These are phyloP conservation scores for Lithodes maja DNA, from an alignment of 2,888 invertebrate genomes.

Conservation along the genomic window DNA sequence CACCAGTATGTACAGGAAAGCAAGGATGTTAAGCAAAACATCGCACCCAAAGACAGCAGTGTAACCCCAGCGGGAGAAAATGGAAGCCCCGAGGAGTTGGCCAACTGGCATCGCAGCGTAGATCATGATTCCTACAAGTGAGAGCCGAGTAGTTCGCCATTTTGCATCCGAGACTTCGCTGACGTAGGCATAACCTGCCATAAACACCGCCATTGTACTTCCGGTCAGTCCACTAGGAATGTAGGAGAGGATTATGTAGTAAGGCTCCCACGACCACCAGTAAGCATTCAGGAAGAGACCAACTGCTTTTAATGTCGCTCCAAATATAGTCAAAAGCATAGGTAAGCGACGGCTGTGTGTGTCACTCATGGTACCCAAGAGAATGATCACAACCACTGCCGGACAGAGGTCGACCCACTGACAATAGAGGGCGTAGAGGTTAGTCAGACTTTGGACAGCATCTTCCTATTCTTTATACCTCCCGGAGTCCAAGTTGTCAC, in stretches of 20 bases:
- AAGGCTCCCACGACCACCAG: constrained; percentile 38
- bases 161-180: neutral
- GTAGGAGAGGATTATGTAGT: constrained; percentile 36
- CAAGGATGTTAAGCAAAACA: neutral
- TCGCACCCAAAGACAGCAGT: constrained; percentile 22
- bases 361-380: constrained; percentile 49
- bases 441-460: constrained; percentile 26
- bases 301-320: constrained; percentile 26
- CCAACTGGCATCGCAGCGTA: neutral
- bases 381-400: constrained; percentile 3
- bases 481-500: constrained; percentile 40
- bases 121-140: neutral
- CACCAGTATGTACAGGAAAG: constrained; percentile 24
- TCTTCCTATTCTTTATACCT: constrained; percentile 31
- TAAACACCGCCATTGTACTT: constrained; percentile 17
- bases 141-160: constrained; percentile 39
- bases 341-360: constrained; percentile 36
- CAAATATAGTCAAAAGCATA: constrained; percentile 21
- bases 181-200: constrained; percentile 30
- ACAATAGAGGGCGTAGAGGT: constrained; percentile 37
- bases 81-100: neutral
- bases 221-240: constrained; percentile 42
- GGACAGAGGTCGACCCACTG: constrained; percentile 20
- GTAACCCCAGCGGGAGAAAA: constrained; percentile 31
- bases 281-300: constrained; percentile 30